Base-by-base conservation (phyloP, 2,113 vertebrate genomes). In the Pyxicephalus adspersus region DNA sequence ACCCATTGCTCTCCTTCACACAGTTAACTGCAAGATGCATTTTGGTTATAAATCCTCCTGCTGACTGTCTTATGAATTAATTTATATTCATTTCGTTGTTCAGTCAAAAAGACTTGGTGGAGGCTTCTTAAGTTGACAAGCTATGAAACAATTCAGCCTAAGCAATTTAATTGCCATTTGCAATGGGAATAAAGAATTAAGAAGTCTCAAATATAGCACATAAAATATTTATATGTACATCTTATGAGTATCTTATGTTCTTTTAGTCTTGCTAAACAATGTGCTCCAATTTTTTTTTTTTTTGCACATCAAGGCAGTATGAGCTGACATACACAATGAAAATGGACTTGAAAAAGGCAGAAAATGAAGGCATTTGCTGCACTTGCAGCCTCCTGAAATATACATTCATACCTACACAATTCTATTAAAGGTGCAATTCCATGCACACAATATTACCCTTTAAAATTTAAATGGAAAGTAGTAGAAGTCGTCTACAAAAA, bases 191-290 rank as follows among this genome's bases (percentile, higher is more conserved):
- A 72, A 52, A 50, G 45, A 55, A 55, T 72, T 72, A 72, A 72
- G 68, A 72, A 72, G 68, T 54, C 52, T 55, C 50, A 29, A 72
- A 31, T 54, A 55, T 25, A 72, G 68, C 26, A 72, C 68, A 72
- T 72, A 19, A 72, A 52, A 72, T 72, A 54, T 55, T 72, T 72
- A 55, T 52, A 28, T 72, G 68, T 72, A 55, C 51, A 72, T 72
- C 68, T 54, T 72, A 26, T 72, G 51, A 72, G 50, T 55, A 55
- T 57, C 9, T 52, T 52, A 55, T 55, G 18, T 70, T 70, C 29
- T 25, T 72, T n/a, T 18, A 55, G 23, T 55, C 51, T 72, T 72
- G 29, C 51, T 28, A 51, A 20, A 55, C 17, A 55, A 18, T 29
- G 19, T 25, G 31, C 26, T 6, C 51, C 25, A 72, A 52, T 54